These are phyloP conservation scores for Periparus ater DNA, from an alignment of 2,797 vertebrate species.

Conservation along the genomic window DNA sequence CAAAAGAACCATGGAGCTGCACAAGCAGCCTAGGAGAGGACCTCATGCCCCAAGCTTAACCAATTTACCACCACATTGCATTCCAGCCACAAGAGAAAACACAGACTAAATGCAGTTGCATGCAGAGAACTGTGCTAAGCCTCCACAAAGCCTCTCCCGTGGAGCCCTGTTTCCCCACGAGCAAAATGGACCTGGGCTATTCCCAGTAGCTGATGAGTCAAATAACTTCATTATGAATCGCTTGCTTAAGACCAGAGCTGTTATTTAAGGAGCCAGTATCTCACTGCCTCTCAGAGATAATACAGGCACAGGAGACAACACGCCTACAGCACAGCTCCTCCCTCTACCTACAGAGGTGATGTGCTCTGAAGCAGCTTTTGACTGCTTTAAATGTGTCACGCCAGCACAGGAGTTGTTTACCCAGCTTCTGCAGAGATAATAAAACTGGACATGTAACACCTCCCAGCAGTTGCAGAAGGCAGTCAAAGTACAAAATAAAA, in stretches of 20 bases:
- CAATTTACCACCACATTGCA: neutral
- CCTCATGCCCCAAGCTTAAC: neutral
- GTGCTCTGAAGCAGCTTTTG: neutral
- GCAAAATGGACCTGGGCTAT: slow-evolving; percentile 7
- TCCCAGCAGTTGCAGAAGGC: neutral
- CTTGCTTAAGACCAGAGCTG: slow-evolving; percentile 15
- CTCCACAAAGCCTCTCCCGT: slow-evolving; percentile 17
- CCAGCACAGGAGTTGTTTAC: neutral
- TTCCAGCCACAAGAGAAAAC: neutral
- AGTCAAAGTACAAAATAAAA: neutral
- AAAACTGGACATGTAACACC: neutral
- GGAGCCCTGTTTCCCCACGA: neutral
- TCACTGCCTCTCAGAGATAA: slow-evolving; percentile 23
- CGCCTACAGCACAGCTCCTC: neutral
- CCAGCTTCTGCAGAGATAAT: neutral
- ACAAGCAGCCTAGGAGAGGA: neutral
- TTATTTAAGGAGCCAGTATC: slow-evolving; percentile 15
- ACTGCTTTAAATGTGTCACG: neutral
- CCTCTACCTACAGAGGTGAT: neutral
- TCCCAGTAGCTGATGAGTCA: slow-evolving; percentile 49
- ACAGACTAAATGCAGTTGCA: neutral
- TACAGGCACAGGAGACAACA: neutral
- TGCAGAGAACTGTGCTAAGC: slow-evolving; percentile 1
- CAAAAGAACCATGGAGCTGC: neutral
- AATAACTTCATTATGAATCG: neutral